Evolutionary conservation across 2,888 invertebrate species (phyloP).

Genomic region (Polia nebulosa): DNA sequence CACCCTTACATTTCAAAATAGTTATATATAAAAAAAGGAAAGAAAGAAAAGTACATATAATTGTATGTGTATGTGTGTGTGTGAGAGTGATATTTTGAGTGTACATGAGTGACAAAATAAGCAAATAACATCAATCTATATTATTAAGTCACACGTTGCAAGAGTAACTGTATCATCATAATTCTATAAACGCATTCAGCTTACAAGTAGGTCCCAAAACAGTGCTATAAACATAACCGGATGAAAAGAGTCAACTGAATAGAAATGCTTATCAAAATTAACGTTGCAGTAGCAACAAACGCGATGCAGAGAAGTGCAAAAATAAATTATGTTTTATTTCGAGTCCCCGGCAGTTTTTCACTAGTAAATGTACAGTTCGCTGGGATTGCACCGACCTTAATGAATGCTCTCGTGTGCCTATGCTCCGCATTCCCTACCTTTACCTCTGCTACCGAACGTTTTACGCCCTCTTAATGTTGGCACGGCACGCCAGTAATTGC

Average conservation of each 20-base stretch:
- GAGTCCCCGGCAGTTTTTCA: conserved; percentile 71
- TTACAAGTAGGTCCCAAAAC: background rate
- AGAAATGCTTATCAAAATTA: conserved; percentile 50
- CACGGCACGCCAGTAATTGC: conserved; percentile 69
- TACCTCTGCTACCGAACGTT: conserved; percentile 72
- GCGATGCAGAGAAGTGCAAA: conserved; percentile 60
- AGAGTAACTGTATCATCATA: no score
- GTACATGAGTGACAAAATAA: no score
- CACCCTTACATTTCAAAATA: no score
- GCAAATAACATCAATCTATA: no score
- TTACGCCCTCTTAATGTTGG: conserved; percentile 73
- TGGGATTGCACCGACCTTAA: conserved; percentile 80
- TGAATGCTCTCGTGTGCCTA: conserved; percentile 81
- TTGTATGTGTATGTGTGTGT: no score
- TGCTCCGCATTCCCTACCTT: conserved; percentile 68
- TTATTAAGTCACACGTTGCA: no score
- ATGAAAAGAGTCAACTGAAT: conserved; percentile 36
- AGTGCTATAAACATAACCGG: conserved; percentile 3
- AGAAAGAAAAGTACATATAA: no score
- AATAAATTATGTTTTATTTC: conserved; percentile 77
- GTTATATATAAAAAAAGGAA: no score
- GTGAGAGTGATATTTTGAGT: no score
- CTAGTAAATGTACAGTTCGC: conserved; percentile 70
- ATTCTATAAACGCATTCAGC: no score
- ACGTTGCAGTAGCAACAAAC: conserved; percentile 67